A percentile compares a stretch with the other conserved stretches of the same genome.
Conservation (phyloP, 2,113 vertebrate species). For the Dasypus novemcinctus region DNA sequence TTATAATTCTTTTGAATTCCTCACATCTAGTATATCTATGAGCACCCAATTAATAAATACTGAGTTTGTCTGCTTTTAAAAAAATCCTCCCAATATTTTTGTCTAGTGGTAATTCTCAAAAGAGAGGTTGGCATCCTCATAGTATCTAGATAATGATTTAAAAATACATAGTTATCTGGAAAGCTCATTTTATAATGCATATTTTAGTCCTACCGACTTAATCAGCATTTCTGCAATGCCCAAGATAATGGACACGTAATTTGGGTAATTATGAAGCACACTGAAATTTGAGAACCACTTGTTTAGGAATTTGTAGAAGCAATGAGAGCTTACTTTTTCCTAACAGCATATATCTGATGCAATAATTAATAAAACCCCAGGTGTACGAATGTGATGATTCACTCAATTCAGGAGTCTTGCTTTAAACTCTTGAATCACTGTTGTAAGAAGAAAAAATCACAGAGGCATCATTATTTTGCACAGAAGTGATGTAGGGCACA, state of each 20-base stretch:
- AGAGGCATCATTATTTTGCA: slow-evolving; percentile 29
- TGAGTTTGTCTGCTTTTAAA: neutral
- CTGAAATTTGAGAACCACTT: too few species aligned
- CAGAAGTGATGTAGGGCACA: neutral
- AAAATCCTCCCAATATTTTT: neutral
- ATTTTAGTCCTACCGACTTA: neutral
- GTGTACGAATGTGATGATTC: neutral
- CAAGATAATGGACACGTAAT: slow-evolving; percentile 17
- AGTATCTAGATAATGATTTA: slow-evolving; percentile 28
- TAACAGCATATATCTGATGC: neutral
- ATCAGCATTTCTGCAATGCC: neutral
- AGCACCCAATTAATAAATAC: neutral
- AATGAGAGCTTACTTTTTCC: neutral
- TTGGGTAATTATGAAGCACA: neutral
- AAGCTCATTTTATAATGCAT: neutral
- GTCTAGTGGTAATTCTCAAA: slow-evolving; percentile 33
- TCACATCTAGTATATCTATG: neutral
- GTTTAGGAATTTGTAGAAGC: slow-evolving; percentile 15
- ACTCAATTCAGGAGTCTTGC: neutral
- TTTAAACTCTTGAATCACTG: neutral
- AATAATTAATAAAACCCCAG: neutral
- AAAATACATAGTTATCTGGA: neutral
- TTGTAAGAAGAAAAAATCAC: neutral
- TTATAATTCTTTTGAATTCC: slow-evolving; percentile 14
- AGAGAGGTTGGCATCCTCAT: neutral